Evolutionary conservation across 1,140 invertebrate species (phyloP), one percentile per base, ranked within the genome.

Genomic region (Lepidotrigona ventralis): DNA sequence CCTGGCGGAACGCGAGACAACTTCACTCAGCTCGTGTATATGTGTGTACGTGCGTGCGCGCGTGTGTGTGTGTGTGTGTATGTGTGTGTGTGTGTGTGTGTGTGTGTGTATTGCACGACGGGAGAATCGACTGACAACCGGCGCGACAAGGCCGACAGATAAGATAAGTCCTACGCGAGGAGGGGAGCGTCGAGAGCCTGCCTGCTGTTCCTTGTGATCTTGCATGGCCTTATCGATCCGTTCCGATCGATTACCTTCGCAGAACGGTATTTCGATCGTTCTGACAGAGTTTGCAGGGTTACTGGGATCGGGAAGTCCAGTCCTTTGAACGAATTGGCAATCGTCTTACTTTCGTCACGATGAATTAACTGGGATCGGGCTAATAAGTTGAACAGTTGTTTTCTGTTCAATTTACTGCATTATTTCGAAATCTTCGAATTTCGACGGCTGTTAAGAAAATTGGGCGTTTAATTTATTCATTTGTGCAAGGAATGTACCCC

Each of bases 1-100:
- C 84, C 77, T 84, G 85, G 72, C 84, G 88, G 79, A 87, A 92
- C 90, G 88, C 85, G 76, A 70, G 80, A 83, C 81, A 77, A 88
- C 46, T 81, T 63, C 46, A 21, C 39, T 46, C 0, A 46, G 6
- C 39, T 46, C 6, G 6, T 11, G 6, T 46, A 46, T 46, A 46
- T 39, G 8, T 8, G 6, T 8, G 39, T 6, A 0, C 39, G 39
- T 0, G 39, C 0, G 8, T 33, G 33, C 33, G 2, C 2, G 33
- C 33, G 33, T 39, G 33, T 39, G 33, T 3, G 33, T 39, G 33
- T 39, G 33, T 39, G 33, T 39, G 33, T 39, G 33, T 39, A 4
- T 39, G 33, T 46, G 39, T 46, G 39, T 46, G 39, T 9, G 39
- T 46, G 39, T 46, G 39, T 46, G 39, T 46, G 39, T 46, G 39